A percentile compares a stretch with the other conserved stretches of the same genome.
Evolutionary conservation across 2,888 invertebrate genomes (phyloP).

Genomic region (Chymomyza fuscimana): DNA sequence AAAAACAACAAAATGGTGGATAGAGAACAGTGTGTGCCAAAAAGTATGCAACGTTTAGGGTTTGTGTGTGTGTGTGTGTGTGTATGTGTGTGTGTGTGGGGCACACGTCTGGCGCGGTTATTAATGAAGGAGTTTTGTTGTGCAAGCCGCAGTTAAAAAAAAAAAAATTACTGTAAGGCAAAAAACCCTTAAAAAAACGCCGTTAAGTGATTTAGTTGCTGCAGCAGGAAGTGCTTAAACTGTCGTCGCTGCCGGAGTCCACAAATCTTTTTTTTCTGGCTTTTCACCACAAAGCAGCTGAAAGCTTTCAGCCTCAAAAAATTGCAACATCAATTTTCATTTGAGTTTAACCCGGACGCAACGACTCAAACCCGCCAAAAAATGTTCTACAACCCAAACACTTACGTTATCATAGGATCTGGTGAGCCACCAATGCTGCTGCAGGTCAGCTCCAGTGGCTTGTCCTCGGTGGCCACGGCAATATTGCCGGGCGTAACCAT

Average conservation of each 20-base stretch:
- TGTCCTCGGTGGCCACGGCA: constrained; percentile 90
- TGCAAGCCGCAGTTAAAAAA: not conserved
- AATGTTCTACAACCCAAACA: constrained; percentile 20
- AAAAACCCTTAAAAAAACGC: constrained; percentile 19
- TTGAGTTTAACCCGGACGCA: constrained; percentile 9
- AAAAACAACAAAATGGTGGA: constrained; percentile 1
- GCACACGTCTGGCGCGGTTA: constrained; percentile 37
- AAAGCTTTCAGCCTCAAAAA: constrained; percentile 14
- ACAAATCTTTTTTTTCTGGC: not conserved
- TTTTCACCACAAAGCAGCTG: constrained; percentile 17
- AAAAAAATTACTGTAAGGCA: not conserved
- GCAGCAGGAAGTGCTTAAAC: constrained; percentile 55
- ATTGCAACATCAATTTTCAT: constrained; percentile 31
- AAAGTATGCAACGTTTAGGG: not conserved
- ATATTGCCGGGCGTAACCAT: constrained; percentile 87
- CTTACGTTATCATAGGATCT: constrained; percentile 89
- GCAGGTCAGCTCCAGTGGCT: constrained; percentile 87
- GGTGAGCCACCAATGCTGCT: constrained; percentile 94
- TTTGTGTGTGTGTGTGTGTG: not conserved
- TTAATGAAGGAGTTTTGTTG: constrained; percentile 62
- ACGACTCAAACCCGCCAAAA: not conserved
- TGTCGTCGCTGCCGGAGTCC: constrained; percentile 31
- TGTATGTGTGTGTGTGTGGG: not conserved
- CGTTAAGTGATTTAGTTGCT: constrained; percentile 71
- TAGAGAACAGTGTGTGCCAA: constrained; percentile 1